phyloP scores from a whole-genome alignment of 2,797 vertebrate genomes.

The Xyrichtys novacula region DNA sequence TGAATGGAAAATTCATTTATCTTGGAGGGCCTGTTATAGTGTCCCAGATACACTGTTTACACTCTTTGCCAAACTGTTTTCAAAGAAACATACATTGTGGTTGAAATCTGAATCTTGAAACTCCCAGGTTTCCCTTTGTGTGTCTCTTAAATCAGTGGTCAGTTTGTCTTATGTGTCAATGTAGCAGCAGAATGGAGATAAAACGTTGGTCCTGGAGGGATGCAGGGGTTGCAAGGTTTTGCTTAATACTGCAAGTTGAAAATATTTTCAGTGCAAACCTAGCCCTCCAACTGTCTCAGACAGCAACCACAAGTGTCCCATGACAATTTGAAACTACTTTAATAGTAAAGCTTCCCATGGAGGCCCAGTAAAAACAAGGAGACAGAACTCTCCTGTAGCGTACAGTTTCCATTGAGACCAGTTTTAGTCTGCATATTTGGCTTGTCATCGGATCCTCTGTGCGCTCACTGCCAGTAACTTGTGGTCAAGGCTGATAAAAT shows the following conservation, averaged over 20 bases:
- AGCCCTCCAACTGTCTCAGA: constrained; percentile 6
- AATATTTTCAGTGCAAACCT: constrained; percentile 38
- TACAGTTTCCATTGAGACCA: constrained; percentile 4
- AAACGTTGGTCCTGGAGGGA: constrained; percentile 62
- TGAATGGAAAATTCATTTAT: constrained; percentile 4
- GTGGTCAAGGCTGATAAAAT: constrained; percentile 16
- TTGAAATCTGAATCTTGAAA: neutral
- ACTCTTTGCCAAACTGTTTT: constrained; percentile 15
- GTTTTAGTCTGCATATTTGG: constrained; percentile 15
- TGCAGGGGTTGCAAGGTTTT: constrained; percentile 67
- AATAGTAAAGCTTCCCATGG: constrained; percentile 7
- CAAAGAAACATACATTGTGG: neutral
- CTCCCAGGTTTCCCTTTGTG: neutral
- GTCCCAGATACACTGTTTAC: constrained; percentile 16
- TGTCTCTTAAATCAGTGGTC: constrained; percentile 6
- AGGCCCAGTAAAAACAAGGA: constrained; percentile 9
- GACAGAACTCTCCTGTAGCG: neutral
- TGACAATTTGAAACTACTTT: constrained; percentile 18
- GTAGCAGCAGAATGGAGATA: constrained; percentile 19
- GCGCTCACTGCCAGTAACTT: neutral
- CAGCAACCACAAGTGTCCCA: constrained; percentile 37
- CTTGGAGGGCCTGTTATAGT: constrained; percentile 1
- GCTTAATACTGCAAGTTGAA: constrained; percentile 27
- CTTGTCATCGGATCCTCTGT: neutral
- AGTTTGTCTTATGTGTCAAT: constrained; percentile 17